phyloP scores from a whole-genome alignment of 2,888 invertebrate genomes.

The Aethes cnicana region DNA sequence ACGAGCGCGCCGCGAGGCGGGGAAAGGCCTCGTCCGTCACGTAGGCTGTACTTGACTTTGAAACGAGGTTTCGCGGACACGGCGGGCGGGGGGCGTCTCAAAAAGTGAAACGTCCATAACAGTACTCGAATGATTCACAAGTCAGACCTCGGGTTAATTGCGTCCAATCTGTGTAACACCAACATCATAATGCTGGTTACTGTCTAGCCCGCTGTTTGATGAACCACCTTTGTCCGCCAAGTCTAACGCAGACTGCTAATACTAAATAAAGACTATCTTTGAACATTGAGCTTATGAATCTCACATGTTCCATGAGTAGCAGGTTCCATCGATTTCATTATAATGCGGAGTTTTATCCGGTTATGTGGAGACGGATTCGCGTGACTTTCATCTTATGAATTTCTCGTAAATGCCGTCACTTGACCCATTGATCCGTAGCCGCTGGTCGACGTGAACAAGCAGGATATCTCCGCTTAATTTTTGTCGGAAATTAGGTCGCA shows the following conservation, averaged over 20 bases:
- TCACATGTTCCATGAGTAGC: not conserved
- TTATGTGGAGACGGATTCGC: slow-evolving; percentile 6
- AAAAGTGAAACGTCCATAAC: slow-evolving; percentile 77
- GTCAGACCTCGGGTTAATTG: slow-evolving; percentile 18
- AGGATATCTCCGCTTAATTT: slow-evolving; percentile 31
- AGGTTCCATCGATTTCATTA: not conserved
- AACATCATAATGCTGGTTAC: slow-evolving; percentile 4
- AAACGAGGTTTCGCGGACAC: slow-evolving; percentile 71
- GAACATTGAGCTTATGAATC: too few relatives aligned
- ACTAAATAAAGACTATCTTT: too few relatives aligned
- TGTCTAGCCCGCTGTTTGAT: not conserved
- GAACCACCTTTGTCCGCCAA: too few relatives aligned
- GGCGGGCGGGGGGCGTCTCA: slow-evolving; percentile 49
- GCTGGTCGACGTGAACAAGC: slow-evolving; percentile 6
- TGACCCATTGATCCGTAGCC: slow-evolving; percentile 9
- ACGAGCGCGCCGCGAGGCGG: slow-evolving; percentile 7
- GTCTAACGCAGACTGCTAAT: too few relatives aligned
- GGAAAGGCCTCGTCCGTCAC: slow-evolving; percentile 33
- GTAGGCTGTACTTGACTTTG: slow-evolving; percentile 61
- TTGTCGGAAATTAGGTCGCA: slow-evolving; percentile 34
- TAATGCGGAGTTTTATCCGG: not conserved
- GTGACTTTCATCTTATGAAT: slow-evolving; percentile 21
- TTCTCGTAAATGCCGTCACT: slow-evolving; percentile 10
- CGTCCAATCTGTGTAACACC: slow-evolving; percentile 8
- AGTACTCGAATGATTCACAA: slow-evolving; percentile 49